A percentile compares a stretch with the other conserved stretches of the same genome.
phyloP scores from a whole-genome alignment of 2,888 invertebrate genomes.

The Amblyjoppa fuscipennis region DNA sequence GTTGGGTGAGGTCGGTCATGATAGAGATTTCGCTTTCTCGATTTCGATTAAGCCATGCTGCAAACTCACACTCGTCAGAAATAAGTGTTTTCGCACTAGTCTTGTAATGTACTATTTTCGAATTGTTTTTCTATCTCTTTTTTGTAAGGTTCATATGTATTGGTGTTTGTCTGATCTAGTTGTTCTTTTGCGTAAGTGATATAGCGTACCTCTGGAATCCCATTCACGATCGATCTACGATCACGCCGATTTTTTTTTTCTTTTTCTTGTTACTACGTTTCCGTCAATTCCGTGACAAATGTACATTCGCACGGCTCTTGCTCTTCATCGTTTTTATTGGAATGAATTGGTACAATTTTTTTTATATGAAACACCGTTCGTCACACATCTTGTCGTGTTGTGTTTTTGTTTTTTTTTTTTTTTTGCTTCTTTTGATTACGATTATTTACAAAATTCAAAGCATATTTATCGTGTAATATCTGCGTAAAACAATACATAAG shows the following conservation, averaged over 20 bases:
- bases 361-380: slow-evolving; percentile 71
- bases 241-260: neutral
- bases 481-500: slow-evolving; percentile 30
- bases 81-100: too few relatives aligned
- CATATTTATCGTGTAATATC: slow-evolving; percentile 36
- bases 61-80: too few relatives aligned
- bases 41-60: too few relatives aligned
- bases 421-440: slow-evolving; percentile 52
- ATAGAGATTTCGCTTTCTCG: too few relatives aligned
- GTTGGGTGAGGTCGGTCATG: too few relatives aligned
- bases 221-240: neutral
- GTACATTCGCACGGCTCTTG: slow-evolving; percentile 16
- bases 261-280: neutral
- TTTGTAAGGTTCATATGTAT: too few relatives aligned
- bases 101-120: too few relatives aligned
- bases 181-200: neutral
- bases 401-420: slow-evolving; percentile 38
- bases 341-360: slow-evolving; percentile 76
- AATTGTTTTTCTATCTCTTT: too few relatives aligned
- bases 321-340: slow-evolving; percentile 75
- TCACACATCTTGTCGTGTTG: slow-evolving; percentile 36
- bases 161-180: too few relatives aligned
- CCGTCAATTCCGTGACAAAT: neutral
- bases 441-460: slow-evolving; percentile 71
- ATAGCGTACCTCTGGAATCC: neutral